Evolutionary conservation across 2,797 vertebrate genomes (phyloP).

Genomic region (Otolemur crassicaudatus): DNA sequence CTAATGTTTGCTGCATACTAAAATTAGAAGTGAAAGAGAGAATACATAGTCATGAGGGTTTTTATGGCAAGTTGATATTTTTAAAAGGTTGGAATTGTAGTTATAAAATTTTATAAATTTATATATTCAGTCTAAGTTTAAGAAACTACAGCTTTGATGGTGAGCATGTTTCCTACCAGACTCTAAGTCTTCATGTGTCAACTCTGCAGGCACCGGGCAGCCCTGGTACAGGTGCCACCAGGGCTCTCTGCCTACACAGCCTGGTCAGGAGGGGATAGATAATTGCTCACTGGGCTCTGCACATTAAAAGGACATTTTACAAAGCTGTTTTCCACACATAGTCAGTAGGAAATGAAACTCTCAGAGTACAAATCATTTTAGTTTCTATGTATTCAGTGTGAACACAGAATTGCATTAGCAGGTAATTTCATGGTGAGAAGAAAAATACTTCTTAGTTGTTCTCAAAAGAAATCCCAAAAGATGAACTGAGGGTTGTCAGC

Average conservation of each 20-base stretch:
- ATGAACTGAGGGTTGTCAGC: not conserved
- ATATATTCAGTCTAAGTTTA: not conserved
- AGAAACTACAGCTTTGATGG: not conserved
- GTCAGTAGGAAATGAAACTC: conserved; percentile 11
- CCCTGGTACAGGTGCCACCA: not conserved
- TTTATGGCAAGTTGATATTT: conserved; percentile 16
- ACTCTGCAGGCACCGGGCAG: not conserved
- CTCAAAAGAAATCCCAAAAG: conserved; percentile 33
- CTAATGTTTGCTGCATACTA: not conserved
- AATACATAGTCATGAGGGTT: not conserved
- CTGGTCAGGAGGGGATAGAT: not conserved
- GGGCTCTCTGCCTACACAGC: not conserved
- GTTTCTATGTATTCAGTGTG: conserved; percentile 42
- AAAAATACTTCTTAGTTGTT: conserved; percentile 54
- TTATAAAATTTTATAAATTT: not conserved
- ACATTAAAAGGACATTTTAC: conserved; percentile 38
- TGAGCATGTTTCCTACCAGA: not conserved
- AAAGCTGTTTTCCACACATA: not conserved
- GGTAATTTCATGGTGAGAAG: conserved; percentile 61
- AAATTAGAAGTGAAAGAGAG: not conserved
- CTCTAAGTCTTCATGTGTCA: not conserved
- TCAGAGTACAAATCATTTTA: conserved; percentile 21
- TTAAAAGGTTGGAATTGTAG: conserved; percentile 2
- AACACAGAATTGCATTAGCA: conserved; percentile 52
- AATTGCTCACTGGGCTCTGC: conserved; percentile 18